Base-by-base conservation (phyloP, 2,113 vertebrate species). In the Callospermophilus lateralis region DNA sequence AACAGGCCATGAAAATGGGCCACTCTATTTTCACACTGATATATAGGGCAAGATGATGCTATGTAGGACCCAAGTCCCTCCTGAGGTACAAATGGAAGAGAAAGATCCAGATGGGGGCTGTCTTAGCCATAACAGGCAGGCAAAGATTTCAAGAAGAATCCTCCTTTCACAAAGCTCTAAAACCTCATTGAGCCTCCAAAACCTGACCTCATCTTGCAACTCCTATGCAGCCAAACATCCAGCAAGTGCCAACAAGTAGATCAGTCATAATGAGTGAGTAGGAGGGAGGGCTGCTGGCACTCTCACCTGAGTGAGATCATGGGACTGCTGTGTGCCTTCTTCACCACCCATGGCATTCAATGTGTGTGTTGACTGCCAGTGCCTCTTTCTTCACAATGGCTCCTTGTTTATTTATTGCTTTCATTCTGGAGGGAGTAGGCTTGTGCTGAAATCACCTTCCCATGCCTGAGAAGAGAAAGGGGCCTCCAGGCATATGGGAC, bases 171-270 rank as follows among this genome's bases (percentile, higher is more conserved):
- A 30, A 34, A 73, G 11, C 34, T 70, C n/a, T 76, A 42, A 34
- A 51, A 81, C 45, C 48, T n/a, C 68, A 45, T 11, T 13, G 1
- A 67, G 90, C 78, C 32, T 77, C 74, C 78, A 79, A 30, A 89
- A 20, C 74, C 1, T n/a, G 79, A 1, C 61, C 55, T 84, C 20
- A 72, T 45, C 61, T 86, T 88, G 32, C 84, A 73, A 12, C 68
- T 89, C 63, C 15, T 32, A 63, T 26, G 37, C 65, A 77, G 93
- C 88, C 90, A 77, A 48, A 51, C 34, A 45, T 4, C 32, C 20
- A 8, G 32, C 55, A 89, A 92, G 77, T 95, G 67, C 90, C 80
- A 88, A n/a, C 87, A 74, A 61, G 91, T 42, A 48, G 30, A 85
- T 89, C 30, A 48, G 45, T 91, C 93, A 48, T 74, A 3, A 55